Base-by-base conservation (phyloP, 92 coral and sea anemone species). In the Bergia sp. region DNA sequence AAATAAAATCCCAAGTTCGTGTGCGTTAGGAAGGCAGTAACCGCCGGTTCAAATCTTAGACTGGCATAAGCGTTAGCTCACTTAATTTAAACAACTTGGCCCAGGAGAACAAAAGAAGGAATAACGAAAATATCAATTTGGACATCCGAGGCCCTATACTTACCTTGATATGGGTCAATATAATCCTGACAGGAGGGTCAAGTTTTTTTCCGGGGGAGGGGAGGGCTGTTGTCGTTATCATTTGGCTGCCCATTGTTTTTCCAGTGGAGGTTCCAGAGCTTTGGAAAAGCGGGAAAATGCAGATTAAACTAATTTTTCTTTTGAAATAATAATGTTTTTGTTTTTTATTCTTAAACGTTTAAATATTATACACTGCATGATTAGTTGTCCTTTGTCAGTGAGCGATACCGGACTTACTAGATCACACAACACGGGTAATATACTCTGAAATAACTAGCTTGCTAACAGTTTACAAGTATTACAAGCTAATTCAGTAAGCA, bases 181-280 rank as follows among this genome's bases (percentile, higher is more conserved):
- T 96, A 66, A 97, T 91, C 77, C 89, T 90, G 86, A 97, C 91
- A 12, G 99, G 98, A 2, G 99, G 99, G n/a, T 87, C 90, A 38
- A 97, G 90, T 8, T 73, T 79, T 21, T 90, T 88, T 29, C 91
- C 91, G 29, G 92, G 89, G 45, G 94, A 91, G 69, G 98, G 98
- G 71, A 74, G 79, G 57, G 89, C 89, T 55, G 92, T 93, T 57
- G 93, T 91, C 44, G 96, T 93, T 73, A 95, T 66, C 85, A 93
- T 88, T 72, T 92, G 91, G 82, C 95, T 92, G 85, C 91, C 91
- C 29, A 95, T 74, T 1, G 80, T 79, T 57, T 86, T 74, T 7
- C 86, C 85, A 73, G 88, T 93, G 73, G 69, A 12, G 85, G 3
- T 79, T 72, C 66, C 23, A 15, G 64, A 75, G 65, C 87, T 84